phyloP scores from a whole-genome alignment of 2,797 vertebrate species.

The Xenops minutus region DNA sequence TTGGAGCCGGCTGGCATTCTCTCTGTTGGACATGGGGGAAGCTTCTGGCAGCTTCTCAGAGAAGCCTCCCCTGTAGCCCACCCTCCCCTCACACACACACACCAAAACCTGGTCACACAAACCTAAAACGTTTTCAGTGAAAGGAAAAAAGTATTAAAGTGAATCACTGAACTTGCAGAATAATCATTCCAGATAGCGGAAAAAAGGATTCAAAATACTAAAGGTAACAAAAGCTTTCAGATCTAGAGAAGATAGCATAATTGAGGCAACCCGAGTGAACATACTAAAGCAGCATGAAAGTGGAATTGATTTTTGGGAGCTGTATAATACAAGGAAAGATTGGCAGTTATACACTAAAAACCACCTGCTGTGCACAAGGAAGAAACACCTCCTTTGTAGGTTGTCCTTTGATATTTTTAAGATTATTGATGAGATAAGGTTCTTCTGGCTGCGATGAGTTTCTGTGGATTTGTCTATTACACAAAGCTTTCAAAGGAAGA shows the following conservation, averaged over 20 bases:
- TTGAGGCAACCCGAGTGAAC: constrained; percentile 47
- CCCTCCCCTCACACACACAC: neutral
- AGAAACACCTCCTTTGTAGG: constrained; percentile 29
- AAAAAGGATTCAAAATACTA: constrained; percentile 47
- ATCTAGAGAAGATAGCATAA: constrained; percentile 36
- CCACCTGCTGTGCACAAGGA: constrained; percentile 1
- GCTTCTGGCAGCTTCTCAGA: neutral
- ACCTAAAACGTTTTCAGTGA: constrained; percentile 33
- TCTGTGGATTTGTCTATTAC: constrained; percentile 3
- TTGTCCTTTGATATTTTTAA: constrained; percentile 30
- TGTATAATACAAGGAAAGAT: constrained; percentile 49
- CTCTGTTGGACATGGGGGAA: fast-evolving
- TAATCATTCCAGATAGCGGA: constrained; percentile 18
- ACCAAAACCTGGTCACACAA: neutral
- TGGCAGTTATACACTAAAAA: constrained; percentile 39
- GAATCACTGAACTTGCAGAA: constrained; percentile 53
- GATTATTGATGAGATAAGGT: constrained; percentile 39
- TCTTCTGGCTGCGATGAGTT: neutral
- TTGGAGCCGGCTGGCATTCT: fast-evolving
- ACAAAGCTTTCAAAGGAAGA: constrained; percentile 46
- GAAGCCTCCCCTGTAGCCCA: no score
- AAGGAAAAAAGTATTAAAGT: constrained; percentile 48
- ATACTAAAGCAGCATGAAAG: constrained; percentile 51
- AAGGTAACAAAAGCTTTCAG: constrained; percentile 60
- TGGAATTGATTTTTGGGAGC: constrained; percentile 38